Evolutionary conservation across 2,113 vertebrate genomes (phyloP), one percentile per base, ranked within the genome.

Genomic region (Tachysurus vachellii): DNA sequence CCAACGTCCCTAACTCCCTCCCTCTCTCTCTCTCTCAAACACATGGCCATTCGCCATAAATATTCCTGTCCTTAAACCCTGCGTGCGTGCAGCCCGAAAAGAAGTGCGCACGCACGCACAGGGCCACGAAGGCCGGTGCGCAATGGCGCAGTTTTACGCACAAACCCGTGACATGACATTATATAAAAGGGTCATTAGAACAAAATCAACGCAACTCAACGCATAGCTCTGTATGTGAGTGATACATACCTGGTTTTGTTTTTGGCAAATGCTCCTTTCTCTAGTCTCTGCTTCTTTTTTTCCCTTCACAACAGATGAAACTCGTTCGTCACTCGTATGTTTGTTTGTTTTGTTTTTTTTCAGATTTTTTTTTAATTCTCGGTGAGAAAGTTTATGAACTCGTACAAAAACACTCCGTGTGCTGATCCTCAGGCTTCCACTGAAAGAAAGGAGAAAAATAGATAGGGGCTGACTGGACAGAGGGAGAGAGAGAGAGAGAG

Each of bases 391-490:
- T 83, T 83, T 88, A 16, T 79, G 2, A 54, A 80, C 12, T 77
- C 75, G n/a, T 57, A 9, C 9, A 28, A 17, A n/a, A 75, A 86
- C 83, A 91, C 87, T 90, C 85, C 86, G n/a, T 14, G 91, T 89
- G 90, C 90, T 89, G 90, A 88, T 91, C 85, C 71, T 88, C 83
- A 89, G 79, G 83, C 84, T 56, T 66, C 79, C 50, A 73, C 71
- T 8, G 50, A 61, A 44, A 87, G 86, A 88, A 85, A 89, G 59
- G 47, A 47, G 62, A 77, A 85, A 31, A 56, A 31, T 17, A 56
- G 76, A 84, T 71, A 84, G 68, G 77, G 62, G n/a, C 28, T 71
- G 47, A 54, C 26, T 31, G 81, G 57, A 70, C 50, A 70, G 53
- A 53, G 42, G 36, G 56, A 19, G 17, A n/a, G 44, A 10, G 1